Evolutionary conservation across 2,888 invertebrate species (phyloP), one percentile per base, ranked within the genome.

Genomic region (Parnassius orleans): DNA sequence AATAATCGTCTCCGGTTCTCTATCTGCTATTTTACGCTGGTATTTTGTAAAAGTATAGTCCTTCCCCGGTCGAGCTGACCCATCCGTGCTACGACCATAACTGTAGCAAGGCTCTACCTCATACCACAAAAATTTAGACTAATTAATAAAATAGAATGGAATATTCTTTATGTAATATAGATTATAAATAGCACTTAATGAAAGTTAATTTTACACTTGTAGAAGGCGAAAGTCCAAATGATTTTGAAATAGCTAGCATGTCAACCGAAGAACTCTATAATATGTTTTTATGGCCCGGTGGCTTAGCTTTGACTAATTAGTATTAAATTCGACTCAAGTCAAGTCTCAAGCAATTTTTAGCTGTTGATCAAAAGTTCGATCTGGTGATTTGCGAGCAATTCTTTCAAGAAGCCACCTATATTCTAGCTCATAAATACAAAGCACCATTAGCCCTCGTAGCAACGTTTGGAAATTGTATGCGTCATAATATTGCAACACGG

Each of bases 321-420:
- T 79, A 1, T 65, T 90, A 2, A 85, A 86, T 62, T 87, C 90
- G 0, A 77, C 72, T 3, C 71, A 77, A 66, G 79, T 90, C 0
- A 72, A n/a, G n/a, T n/a, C n/a, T n/a, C n/a, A n/a, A 76, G 68
- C 65, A 75, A 0, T 82, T 92, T 54, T 68, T 92, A 0, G 71
- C 70, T 1, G 72, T 80, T 65, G 83, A 90, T 42, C 79, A 81
- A 15, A 77, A 75, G 53, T 92, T 87, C 52, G 93, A 93, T 67
- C 70, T 93, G 10, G 84, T 93, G 2, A 83, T 93, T 2, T 73
- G 80, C 12, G 92, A 92, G 69, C 85, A 89, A 53, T 92, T 92
- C 68, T 90, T 84, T 63, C 86, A 85, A 76, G 92, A 93, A 72
- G 87, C 92, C 2, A 69, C 85, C 1, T 80, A 87, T 63, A 76